phyloP scores from a whole-genome alignment of 2,113 vertebrate genomes.

The Leucopsar rothschildi region DNA sequence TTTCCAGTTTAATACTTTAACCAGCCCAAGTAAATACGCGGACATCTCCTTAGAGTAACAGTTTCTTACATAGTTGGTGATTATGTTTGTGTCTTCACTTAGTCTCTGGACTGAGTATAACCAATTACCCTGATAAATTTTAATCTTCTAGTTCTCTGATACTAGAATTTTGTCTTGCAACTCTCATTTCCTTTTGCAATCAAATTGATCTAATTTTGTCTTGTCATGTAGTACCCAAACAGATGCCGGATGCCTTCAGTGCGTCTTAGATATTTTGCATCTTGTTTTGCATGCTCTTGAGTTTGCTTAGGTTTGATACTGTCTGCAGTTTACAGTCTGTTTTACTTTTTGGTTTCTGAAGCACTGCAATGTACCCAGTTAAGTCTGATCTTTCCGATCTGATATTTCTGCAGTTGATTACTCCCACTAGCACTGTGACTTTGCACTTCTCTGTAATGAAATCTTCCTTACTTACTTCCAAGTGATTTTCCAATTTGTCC shows the following conservation, averaged over 20 bases:
- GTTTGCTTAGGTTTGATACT: background rate
- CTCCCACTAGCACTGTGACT: background rate
- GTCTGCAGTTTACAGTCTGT: background rate
- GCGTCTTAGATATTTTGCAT: background rate
- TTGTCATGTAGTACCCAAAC: background rate
- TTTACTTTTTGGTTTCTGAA: background rate
- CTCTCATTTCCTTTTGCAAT: background rate
- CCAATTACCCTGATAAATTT: background rate
- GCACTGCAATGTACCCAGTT: background rate
- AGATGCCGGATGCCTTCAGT: background rate
- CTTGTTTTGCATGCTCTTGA: background rate
- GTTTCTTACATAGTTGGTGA: background rate
- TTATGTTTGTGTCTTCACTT: background rate
- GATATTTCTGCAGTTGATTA: background rate
- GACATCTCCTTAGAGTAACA: background rate
- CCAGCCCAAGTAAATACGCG: background rate
- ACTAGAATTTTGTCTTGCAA: background rate
- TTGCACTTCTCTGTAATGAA: background rate
- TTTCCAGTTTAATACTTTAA: background rate
- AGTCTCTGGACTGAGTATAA: background rate
- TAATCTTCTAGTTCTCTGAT: background rate
- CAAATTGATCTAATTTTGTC: background rate
- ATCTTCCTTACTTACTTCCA: background rate
- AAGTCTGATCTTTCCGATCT: background rate
- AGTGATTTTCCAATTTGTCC: background rate